Evolutionary conservation across 2,888 invertebrate species (phyloP), one percentile per base, ranked within the genome.

Genomic region (Heteropelma amictum): DNA sequence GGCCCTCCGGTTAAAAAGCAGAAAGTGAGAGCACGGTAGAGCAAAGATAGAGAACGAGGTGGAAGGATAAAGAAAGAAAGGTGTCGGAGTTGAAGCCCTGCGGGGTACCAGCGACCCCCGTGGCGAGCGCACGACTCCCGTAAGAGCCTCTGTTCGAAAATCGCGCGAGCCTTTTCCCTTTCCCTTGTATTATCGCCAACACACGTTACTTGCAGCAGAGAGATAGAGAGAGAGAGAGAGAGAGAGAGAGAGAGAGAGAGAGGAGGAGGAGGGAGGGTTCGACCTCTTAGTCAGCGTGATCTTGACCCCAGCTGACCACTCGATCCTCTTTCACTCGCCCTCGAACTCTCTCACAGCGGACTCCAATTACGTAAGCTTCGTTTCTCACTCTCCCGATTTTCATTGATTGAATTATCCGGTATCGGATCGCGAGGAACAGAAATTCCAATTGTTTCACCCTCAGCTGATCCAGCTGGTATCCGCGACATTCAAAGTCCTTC

Each of bases 71-170:
- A 68, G 54, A 61, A 61, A 75, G 38, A 28, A 65, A 77, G 71
- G 73, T 77, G 72, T 67, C 63, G 71, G 71, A 68, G 67, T 69
- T 73, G 63, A 73, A 68, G 64, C 69, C 73, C 73, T 42, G 64
- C 73, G 73, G 89, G 88, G 85, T 86, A 87, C 69, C 87, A n/a
- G 84, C 82, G 77, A 84, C 88, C 88, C 89, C 89, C 84, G 87
- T 82, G 85, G 89, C 77, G 89, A 85, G 80, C 84, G 81, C 85
- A 85, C 85, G 87, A 89, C 89, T 89, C 84, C 89, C 80, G 89
- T 88, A 83, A 82, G 81, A 87, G 88, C 88, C 87, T 85, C 88
- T 82, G 88, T 88, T 88, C 83, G 82, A 80, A 83, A 85, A 84
- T 82, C 80, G 78, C 67, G 53, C 54, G 54, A 21, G 65, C 56